Evolutionary conservation across 2,797 vertebrate genomes (phyloP).

Genomic region (Pyrocephalus nanus): DNA sequence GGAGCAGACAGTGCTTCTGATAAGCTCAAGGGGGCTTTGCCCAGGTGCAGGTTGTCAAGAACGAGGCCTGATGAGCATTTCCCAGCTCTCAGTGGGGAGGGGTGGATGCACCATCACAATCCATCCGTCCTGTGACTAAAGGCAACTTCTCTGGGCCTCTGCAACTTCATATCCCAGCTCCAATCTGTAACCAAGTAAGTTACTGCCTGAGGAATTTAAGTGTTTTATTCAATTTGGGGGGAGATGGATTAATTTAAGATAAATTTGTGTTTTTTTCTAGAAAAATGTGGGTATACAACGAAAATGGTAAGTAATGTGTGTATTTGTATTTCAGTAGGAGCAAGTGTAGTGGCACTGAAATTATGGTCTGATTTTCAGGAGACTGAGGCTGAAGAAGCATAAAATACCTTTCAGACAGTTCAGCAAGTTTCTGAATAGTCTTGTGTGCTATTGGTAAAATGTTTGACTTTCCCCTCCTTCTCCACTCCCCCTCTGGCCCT

Average conservation of each 20-base stretch:
- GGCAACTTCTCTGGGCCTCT: neutral
- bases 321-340: neutral
- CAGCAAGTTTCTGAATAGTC: neutral
- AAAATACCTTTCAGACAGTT: neutral
- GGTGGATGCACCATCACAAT: neutral
- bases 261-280: neutral
- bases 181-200: neutral
- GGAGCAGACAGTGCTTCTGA: neutral
- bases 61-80: neutral
- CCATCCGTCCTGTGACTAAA: accelerated
- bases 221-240: neutral
- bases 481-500: accelerated
- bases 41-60: neutral
- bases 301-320: neutral
- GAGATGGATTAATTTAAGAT: neutral
- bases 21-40: neutral
- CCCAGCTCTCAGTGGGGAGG: neutral
- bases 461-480: neutral
- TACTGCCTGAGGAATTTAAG: neutral
- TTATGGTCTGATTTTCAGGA: neutral
- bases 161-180: neutral
- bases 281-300: neutral
- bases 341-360: neutral
- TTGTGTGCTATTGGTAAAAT: neutral
- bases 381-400: neutral